A percentile compares a stretch with the other conserved stretches of the same genome.
phyloP scores from a whole-genome alignment of 2,113 vertebrate genomes.

The Natator depressus region DNA sequence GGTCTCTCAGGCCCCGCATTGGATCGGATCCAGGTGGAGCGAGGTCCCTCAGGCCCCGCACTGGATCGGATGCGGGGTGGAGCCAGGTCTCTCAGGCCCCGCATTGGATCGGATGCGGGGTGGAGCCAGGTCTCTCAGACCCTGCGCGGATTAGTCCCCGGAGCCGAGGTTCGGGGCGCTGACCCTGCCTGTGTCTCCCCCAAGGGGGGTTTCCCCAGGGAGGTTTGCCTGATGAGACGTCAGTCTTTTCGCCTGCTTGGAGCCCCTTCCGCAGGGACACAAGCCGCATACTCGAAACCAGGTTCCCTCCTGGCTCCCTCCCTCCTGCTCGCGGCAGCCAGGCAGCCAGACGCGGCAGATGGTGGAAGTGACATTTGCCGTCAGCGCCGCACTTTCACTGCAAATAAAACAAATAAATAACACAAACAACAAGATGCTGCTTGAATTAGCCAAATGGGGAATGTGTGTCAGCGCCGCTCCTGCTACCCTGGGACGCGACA shows the following conservation, averaged over 20 bases:
- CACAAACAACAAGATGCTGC: not conserved
- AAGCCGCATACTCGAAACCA: not conserved
- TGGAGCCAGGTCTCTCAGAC: too few species aligned
- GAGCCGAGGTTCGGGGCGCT: too few species aligned
- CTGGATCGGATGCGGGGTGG: too few species aligned
- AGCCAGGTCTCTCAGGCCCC: too few species aligned
- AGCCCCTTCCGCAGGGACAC: not conserved
- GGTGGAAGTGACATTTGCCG: not conserved
- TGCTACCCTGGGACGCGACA: not conserved
- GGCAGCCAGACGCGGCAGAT: not conserved
- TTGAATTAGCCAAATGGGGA: not conserved
- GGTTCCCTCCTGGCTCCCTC: not conserved
- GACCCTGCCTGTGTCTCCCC: not conserved
- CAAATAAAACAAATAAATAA: not conserved
- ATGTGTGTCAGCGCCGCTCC: fast-evolving
- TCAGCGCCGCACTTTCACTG: not conserved
- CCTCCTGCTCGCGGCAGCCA: not conserved
- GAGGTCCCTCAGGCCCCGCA: too few species aligned
- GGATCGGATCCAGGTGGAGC: too few species aligned
- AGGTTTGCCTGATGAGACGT: not conserved
- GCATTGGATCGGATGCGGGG: too few species aligned
- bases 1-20: too few species aligned
- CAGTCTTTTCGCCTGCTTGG: too few species aligned
- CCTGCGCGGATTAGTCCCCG: too few species aligned
- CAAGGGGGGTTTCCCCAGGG: too few species aligned